Base-by-base conservation (phyloP, 2,797 vertebrate genomes). In the Holocentrus rufus region DNA sequence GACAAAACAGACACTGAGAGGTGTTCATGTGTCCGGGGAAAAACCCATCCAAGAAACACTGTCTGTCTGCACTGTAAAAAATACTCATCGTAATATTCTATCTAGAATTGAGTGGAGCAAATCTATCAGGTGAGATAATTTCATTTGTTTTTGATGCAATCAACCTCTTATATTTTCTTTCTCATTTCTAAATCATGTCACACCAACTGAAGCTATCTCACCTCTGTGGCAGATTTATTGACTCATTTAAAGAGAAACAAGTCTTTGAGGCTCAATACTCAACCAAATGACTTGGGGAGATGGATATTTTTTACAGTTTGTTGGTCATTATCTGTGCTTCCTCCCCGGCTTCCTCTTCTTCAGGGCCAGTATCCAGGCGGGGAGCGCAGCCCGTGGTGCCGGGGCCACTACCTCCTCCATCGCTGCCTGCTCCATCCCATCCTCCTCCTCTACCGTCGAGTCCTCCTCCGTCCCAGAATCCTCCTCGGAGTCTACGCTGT, bases 341-440 rank as follows among this genome's bases (percentile, higher is more conserved):
- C 68, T 91, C 44, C 78, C 72, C 0, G 69, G 81, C 6, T 85
- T 92, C 78, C 44, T 93, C 72, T 49, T 92, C 83, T 89, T 94
- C 66, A 94, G 82, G 56, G 90, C 91, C 44, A 53, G 46, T 36
- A 94, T 92, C 94, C 94, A 95, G 47, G 80, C 84, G 5, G 93
- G 91, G 2, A 93, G 74, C 36, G 63, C 60, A 0, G 71, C 15
- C 9, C 90, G 87, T 2, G 88, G 67, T 4, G 57, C 52, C 0
- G 76, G 78, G 55, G 74, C 59, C 25, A 54, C 75, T 63, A 66
- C 52, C 14, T 86, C 55, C 66, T 74, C 78, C 2, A 17, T 39
- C 6, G 5, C 65, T 13, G 60, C 42, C 36, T 53, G 83, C 39
- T 80, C 77, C 50, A 27, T 75, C 63, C 57, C 75, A 14, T n/a